Conservation (phyloP, 2,888 invertebrate species). For the Cantharis lateralis region DNA sequence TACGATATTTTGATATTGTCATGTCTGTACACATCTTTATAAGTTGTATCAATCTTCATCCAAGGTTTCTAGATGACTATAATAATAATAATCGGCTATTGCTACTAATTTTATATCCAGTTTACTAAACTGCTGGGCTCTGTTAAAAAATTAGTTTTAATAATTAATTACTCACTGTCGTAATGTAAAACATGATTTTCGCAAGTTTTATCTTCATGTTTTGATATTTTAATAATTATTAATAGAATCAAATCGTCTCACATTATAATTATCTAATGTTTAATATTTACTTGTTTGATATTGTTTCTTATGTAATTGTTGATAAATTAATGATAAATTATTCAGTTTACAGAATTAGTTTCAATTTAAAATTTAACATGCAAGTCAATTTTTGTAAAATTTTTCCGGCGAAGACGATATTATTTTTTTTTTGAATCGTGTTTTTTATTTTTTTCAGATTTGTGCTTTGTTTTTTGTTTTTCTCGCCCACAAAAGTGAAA, state of each 20-base stretch:
- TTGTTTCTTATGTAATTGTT: not conserved
- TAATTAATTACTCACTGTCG: not conserved
- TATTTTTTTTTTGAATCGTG: constrained; percentile 7
- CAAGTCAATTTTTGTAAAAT: not conserved
- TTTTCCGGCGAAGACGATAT: not conserved
- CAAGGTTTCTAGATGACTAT: too few relatives aligned
- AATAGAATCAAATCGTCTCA: not conserved
- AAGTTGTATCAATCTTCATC: too few relatives aligned
- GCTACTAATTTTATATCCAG: too few relatives aligned
- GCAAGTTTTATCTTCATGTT: not conserved
- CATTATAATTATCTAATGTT: not conserved
- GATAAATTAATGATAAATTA: not conserved
- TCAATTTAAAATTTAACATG: not conserved
- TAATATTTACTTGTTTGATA: not conserved
- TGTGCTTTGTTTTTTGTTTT: not conserved
- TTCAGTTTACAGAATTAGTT: not conserved
- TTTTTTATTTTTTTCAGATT: constrained; percentile 5
- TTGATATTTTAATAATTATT: not conserved
- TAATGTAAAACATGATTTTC: not conserved
- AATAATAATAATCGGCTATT: too few relatives aligned
- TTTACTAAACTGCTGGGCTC: not conserved
- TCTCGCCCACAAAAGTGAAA: not conserved
- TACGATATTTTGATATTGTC: too few relatives aligned
- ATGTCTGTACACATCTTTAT: too few relatives aligned
- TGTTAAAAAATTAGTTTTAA: not conserved